These are phyloP conservation scores for Drosophila recens DNA, from an alignment of 2,888 invertebrate genomes.

Conservation along the genomic window DNA sequence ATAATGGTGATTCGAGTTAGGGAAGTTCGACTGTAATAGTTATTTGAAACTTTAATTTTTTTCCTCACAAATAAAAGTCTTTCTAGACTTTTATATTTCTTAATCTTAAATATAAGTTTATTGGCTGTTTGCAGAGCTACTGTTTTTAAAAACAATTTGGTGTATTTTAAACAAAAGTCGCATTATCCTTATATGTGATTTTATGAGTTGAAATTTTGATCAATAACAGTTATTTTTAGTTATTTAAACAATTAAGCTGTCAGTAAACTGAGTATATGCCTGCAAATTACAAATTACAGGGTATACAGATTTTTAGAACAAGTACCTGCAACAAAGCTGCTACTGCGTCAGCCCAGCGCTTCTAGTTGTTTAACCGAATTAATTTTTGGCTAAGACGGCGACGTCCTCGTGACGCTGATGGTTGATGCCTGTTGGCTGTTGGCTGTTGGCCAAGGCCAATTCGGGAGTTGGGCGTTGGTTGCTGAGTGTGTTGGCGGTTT, in stretches of 20 bases:
- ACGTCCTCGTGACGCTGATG: neutral
- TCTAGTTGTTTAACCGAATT: slow-evolving; percentile 32
- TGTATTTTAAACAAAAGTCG: too few species aligned
- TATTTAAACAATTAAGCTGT: neutral
- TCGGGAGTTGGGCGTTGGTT: neutral
- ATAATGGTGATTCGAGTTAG: too few species aligned
- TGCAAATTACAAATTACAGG: slow-evolving; percentile 2
- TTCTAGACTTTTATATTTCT: too few species aligned
- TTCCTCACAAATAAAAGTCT: too few species aligned
- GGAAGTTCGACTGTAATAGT: too few species aligned
- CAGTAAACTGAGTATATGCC: neutral
- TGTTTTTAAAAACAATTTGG: too few species aligned
- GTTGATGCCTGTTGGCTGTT: neutral
- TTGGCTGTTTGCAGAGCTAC: too few species aligned
- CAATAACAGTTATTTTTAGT: too few species aligned
- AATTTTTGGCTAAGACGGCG: slow-evolving; percentile 23
- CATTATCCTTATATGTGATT: too few species aligned
- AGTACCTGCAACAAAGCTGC: slow-evolving; percentile 9
- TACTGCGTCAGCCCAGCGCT: slow-evolving; percentile 5
- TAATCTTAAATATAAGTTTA: too few species aligned
- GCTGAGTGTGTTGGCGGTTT: slow-evolving; percentile 24
- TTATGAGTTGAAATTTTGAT: too few species aligned
- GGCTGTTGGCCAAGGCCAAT: slow-evolving; percentile 20
- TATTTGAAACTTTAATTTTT: too few species aligned
- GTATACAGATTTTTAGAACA: slow-evolving; percentile 13